Conservation (phyloP, 2,888 invertebrate species). For the Podabrus alpinus region DNA sequence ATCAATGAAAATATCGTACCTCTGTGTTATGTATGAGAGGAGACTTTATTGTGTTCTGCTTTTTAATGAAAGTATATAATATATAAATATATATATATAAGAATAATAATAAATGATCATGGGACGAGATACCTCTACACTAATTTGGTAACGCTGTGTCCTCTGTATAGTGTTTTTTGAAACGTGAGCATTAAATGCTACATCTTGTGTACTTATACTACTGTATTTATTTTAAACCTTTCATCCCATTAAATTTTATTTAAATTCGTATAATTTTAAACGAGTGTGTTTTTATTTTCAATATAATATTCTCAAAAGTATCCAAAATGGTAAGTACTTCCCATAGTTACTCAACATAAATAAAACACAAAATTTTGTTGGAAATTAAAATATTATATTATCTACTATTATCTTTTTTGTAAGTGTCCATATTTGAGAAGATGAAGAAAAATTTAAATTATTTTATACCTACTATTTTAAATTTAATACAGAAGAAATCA, state of each 20-base stretch:
- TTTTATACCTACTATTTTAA: too few relatives aligned
- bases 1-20: constrained; percentile 53
- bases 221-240: constrained; percentile 25
- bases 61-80: constrained; percentile 55
- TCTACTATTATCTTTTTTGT: too few relatives aligned
- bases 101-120: constrained; percentile 49
- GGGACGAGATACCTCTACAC: constrained; percentile 57
- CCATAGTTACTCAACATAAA: neutral
- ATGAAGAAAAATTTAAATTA: too few relatives aligned
- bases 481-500: neutral
- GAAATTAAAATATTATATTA: too few relatives aligned
- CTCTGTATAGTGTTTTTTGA: constrained; percentile 60
- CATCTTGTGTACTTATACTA: constrained; percentile 58
- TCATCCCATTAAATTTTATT: constrained; percentile 11
- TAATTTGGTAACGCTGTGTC: constrained; percentile 58
- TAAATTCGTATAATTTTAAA: constrained; percentile 1
- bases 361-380: too few relatives aligned
- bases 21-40: constrained; percentile 58
- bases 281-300: neutral
- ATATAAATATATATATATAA: constrained; percentile 38
- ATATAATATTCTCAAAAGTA: neutral
- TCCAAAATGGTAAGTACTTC: neutral
- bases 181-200: constrained; percentile 60
- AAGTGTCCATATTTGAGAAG: too few relatives aligned
- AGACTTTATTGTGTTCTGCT: constrained; percentile 59